phyloP scores from a whole-genome alignment of 2,888 invertebrate species.

The Lymantria dispar region DNA sequence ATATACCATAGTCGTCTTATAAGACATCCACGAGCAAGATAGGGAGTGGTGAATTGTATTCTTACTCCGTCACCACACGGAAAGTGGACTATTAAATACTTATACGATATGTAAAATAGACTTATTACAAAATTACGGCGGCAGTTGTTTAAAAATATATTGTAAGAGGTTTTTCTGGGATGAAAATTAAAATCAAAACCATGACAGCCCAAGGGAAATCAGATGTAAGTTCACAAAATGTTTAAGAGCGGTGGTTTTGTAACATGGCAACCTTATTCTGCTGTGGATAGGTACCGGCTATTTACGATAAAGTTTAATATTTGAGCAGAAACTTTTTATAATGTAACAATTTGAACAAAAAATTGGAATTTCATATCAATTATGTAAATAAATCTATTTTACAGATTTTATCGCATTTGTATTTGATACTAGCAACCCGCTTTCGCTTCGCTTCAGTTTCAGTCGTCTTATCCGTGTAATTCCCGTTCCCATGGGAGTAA shows the following conservation, averaged over 20 bases:
- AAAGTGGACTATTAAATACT: too few relatives aligned
- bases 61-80: too few relatives aligned
- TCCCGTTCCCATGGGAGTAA: too few relatives aligned
- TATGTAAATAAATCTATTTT: too few relatives aligned
- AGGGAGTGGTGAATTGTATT: too few relatives aligned
- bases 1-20: too few relatives aligned
- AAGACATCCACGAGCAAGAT: too few relatives aligned
- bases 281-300: slow-evolving; percentile 24
- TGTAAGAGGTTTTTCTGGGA: slow-evolving; percentile 40
- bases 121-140: slow-evolving; percentile 2
- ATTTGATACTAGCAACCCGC: too few relatives aligned
- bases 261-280: slow-evolving; percentile 27
- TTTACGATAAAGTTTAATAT: slow-evolving; percentile 29
- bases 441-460: too few relatives aligned
- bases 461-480: too few relatives aligned
- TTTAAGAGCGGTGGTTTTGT: slow-evolving; percentile 34
- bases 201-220: slow-evolving; percentile 54
- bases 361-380: background rate
- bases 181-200: slow-evolving; percentile 57
- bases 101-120: background rate
- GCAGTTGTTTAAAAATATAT: slow-evolving; percentile 29
- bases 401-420: too few relatives aligned
- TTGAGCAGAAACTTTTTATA: slow-evolving; percentile 25
- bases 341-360: background rate
- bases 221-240: slow-evolving; percentile 46